Evolutionary conservation across 2,113 vertebrate genomes (phyloP).

Genomic region (Labrus mixtus): DNA sequence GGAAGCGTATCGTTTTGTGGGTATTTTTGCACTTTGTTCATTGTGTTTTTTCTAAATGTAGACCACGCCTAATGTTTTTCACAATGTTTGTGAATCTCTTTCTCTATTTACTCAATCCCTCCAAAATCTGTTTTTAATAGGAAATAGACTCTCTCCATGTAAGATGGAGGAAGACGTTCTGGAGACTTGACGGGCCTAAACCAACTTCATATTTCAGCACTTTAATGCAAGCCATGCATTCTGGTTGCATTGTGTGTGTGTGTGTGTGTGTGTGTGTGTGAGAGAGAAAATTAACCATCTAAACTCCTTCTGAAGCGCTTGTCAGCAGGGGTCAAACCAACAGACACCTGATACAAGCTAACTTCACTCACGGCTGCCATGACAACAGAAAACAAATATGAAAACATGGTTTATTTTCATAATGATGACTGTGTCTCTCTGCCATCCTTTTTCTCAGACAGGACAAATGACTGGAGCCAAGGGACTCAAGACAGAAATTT

Average conservation of each 20-base stretch:
- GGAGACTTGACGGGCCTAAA: conserved; percentile 22
- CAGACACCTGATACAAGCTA: conserved; percentile 65
- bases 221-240: too few species aligned
- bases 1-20: background rate
- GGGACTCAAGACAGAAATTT: background rate
- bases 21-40: too few species aligned
- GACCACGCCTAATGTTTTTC: background rate
- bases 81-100: conserved; percentile 4
- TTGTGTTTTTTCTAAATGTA: background rate
- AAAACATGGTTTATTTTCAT: conserved; percentile 59
- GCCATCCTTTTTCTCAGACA: conserved; percentile 2
- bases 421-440: conserved; percentile 42
- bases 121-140: background rate
- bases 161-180: background rate
- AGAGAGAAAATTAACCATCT: too few species aligned
- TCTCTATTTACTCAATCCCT: background rate
- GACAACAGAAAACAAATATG: conserved; percentile 72
- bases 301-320: conserved; percentile 54
- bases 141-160: background rate
- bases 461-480: conserved; percentile 34
- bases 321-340: conserved; percentile 69
- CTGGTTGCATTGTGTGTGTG: too few species aligned
- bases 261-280: too few species aligned
- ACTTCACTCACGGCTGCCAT: conserved; percentile 65
- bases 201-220: conserved; percentile 42